Evolutionary conservation across 2,797 vertebrate species (phyloP).

Genomic region (Alouatta caraya): DNA sequence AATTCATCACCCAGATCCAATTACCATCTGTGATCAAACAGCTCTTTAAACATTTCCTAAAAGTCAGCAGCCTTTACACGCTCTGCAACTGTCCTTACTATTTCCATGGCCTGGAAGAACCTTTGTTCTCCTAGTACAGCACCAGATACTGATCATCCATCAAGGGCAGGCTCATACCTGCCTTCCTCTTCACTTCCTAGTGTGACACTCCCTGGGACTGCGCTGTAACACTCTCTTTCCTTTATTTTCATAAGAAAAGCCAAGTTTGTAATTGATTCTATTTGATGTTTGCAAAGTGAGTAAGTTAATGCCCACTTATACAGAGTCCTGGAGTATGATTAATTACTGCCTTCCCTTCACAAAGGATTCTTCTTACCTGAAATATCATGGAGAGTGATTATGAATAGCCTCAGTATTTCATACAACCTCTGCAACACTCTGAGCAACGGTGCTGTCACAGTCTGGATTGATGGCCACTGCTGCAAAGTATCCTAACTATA

Average conservation of each 20-base stretch:
- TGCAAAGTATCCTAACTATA: background rate
- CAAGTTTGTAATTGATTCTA: background rate
- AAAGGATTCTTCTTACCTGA: background rate
- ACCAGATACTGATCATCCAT: background rate
- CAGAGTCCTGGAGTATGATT: background rate
- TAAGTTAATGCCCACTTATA: background rate
- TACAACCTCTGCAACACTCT: too few relatives aligned
- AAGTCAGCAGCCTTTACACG: background rate
- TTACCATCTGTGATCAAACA: background rate
- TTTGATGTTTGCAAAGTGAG: background rate
- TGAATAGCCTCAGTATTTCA: background rate
- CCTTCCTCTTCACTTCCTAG: background rate
- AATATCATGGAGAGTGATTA: too few relatives aligned
- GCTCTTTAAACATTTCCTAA: background rate
- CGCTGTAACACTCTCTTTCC: background rate
- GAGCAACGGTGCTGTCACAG: background rate
- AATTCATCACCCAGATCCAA: fast-evolving
- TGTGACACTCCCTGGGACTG: fast-evolving
- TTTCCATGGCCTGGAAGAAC: fast-evolving
- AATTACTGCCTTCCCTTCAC: background rate
- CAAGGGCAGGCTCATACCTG: background rate
- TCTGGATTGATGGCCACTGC: background rate
- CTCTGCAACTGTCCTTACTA: background rate
- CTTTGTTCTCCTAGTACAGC: fast-evolving
- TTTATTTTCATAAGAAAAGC: background rate